Percentiles rank a stretch among this genome's conserved stretches.
Conservation (phyloP, 2,113 vertebrate species). For the Rhinoderma darwinii region DNA sequence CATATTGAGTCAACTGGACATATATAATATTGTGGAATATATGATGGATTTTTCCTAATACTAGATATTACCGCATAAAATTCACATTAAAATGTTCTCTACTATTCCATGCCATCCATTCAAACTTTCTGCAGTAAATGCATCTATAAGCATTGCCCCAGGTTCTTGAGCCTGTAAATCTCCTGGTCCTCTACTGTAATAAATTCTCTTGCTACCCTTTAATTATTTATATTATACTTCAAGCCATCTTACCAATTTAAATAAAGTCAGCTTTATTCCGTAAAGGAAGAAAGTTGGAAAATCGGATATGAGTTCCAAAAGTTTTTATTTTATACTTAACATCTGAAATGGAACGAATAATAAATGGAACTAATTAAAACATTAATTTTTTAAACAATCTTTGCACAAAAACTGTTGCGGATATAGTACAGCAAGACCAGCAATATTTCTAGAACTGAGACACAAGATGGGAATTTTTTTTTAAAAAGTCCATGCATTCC, state of each 20-base stretch:
- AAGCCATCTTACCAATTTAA: constrained; percentile 38
- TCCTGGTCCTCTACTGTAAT: constrained; percentile 32
- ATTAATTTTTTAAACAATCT: neutral
- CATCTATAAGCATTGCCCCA: constrained; percentile 44
- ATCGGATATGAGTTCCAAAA: neutral
- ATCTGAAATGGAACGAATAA: neutral
- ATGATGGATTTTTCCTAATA: neutral
- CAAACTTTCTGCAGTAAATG: neutral
- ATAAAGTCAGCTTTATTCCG: constrained; percentile 2
- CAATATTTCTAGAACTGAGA: neutral
- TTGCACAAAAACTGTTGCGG: neutral
- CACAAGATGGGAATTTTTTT: neutral
- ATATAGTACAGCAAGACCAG: neutral
- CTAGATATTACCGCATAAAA: neutral
- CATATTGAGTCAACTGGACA: neutral
- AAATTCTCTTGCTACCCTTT: constrained; percentile 22
- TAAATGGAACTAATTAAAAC: neutral
- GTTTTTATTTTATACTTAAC: neutral
- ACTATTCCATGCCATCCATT: neutral
- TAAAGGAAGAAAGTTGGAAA: neutral
- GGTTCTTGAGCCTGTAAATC: constrained; percentile 36
- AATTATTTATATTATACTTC: constrained; percentile 45
- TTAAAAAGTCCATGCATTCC: neutral
- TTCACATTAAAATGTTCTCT: neutral
- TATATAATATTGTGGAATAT: neutral